Conservation (phyloP, 2,113 vertebrate genomes). For the Amblyornis subalaris region DNA sequence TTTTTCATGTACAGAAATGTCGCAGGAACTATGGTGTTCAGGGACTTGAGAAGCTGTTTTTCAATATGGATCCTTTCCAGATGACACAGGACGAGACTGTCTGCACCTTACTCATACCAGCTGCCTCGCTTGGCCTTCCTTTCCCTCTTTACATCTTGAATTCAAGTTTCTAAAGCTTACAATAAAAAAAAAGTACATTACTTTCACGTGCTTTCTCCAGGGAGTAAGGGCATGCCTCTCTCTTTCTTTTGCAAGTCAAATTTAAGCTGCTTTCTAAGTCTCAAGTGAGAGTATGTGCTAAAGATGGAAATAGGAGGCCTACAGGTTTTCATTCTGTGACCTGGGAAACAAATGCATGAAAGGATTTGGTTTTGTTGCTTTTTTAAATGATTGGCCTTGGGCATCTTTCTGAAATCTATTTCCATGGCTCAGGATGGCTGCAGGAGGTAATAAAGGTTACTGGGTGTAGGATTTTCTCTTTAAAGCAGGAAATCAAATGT, state of each 20-base stretch:
- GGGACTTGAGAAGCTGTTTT: neutral
- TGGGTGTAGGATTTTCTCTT: neutral
- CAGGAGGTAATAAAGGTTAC: neutral
- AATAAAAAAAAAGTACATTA: neutral
- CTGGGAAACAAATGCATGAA: neutral
- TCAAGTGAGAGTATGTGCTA: neutral
- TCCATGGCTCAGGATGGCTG: neutral
- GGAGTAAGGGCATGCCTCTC: neutral
- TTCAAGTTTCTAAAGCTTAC: constrained; percentile 4
- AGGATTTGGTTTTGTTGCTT: neutral
- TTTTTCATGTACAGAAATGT: neutral
- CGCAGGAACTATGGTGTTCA: neutral
- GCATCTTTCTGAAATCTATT: neutral
- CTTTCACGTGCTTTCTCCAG: neutral
- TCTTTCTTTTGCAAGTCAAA: neutral
- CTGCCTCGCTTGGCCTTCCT: neutral
- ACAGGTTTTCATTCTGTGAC: neutral
- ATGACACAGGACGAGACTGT: neutral
- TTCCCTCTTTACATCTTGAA: neutral
- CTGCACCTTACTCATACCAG: neutral
- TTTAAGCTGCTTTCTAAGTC: neutral
- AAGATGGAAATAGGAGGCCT: neutral
- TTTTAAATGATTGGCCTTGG: neutral
- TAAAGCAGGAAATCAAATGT: neutral
- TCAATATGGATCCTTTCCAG: neutral